A percentile compares a stretch with the other conserved stretches of the same genome.
phyloP scores from a whole-genome alignment of 2,113 vertebrate species.

The Rhombomys opimus region DNA sequence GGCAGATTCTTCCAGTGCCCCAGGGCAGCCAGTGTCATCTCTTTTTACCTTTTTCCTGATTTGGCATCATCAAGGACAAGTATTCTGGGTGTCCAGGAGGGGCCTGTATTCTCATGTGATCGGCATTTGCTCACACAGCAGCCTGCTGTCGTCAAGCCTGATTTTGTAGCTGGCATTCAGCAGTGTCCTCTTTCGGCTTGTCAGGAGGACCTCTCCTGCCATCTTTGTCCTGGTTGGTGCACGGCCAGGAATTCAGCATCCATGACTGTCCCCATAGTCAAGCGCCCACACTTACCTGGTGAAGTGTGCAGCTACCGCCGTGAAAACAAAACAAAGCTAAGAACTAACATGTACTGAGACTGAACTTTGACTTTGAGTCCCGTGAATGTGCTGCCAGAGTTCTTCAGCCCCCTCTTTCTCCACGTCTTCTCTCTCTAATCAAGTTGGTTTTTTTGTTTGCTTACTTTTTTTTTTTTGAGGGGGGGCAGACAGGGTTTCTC shows the following conservation, averaged over 20 bases:
- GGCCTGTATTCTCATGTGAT: not conserved
- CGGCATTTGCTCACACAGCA: not conserved
- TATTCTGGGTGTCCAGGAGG: not conserved
- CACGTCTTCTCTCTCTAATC: not conserved
- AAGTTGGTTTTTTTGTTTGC: not conserved
- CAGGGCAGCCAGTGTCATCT: not conserved
- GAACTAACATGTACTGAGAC: not conserved
- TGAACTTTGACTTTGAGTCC: not conserved
- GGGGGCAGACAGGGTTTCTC: not conserved
- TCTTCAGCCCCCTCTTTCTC: not conserved
- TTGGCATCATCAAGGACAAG: not conserved
- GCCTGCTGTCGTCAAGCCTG: not conserved
- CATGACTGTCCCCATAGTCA: not conserved
- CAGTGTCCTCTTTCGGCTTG: not conserved
- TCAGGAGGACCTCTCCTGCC: not conserved
- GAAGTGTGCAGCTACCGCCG: not conserved
- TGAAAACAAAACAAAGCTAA: not conserved
- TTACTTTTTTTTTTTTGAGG: not conserved
- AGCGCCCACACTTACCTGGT: not conserved
- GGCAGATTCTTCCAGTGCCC: not conserved
- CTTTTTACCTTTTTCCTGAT: not conserved
- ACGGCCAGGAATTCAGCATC: not conserved
- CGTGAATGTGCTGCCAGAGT: fast-evolving
- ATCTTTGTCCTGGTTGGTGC: not conserved
- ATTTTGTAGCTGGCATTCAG: not conserved